Base-by-base conservation (phyloP, 2,113 vertebrate species). In the Ondatra zibethicus region DNA sequence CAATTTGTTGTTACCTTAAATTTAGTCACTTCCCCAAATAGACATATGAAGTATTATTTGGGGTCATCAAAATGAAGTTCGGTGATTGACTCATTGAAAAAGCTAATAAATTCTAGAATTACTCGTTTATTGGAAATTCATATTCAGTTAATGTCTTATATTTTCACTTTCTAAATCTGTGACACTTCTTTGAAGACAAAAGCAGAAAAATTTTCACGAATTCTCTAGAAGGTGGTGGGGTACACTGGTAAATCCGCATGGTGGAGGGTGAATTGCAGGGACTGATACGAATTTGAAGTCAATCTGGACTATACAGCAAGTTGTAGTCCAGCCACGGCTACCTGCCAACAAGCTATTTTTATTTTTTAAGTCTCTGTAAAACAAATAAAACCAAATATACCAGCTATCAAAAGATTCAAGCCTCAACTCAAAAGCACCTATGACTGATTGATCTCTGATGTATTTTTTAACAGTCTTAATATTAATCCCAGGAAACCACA, bases 1-100 rank as follows among this genome's bases (percentile, higher is more conserved):
- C 70, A 65, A 14, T 93, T 88, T 80, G 7, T 11, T 93, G 50
- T n/a, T 93, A 7, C 9, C 29, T 97, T 91, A 93, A 95, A 89
- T 88, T 50, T 27, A 85, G 7, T 94, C 29, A 31, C 68, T 95
- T 91, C 11, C 90, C 27, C 13, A 7, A 4, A 31, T 33, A 91
- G 65, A 70, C 12, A 73, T 31, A 50, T 75, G 82, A 68, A 88
- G 19, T 92, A 82, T 61, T 77, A 73, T 93, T 94, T n/a, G 11
- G 77, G 58, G 66, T 10, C 11, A 63, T 88, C 92, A 90, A 82
- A 92, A 90, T 27, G 45, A 86, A 88, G 84, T 78, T 91, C 52
- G 52, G 12, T 50, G 5, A 80, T 33, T 7, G 68, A 77, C 27
- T 76, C 63, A 89, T 84, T 29, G 45, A 75, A 88, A 84, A 45